phyloP scores from a whole-genome alignment of 2,113 vertebrate species.

The Ciconia boyciana region DNA sequence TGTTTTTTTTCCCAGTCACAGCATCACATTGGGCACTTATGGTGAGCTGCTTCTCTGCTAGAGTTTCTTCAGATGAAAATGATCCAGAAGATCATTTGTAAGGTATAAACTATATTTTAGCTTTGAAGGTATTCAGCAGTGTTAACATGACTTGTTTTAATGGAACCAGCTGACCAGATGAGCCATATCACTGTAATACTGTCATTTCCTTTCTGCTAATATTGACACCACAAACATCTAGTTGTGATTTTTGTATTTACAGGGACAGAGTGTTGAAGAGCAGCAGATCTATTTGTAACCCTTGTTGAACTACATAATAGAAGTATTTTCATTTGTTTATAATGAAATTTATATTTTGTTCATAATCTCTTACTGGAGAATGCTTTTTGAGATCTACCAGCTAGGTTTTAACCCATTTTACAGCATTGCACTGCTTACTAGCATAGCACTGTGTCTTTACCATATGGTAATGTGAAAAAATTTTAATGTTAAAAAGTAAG shows the following conservation, averaged over 20 bases:
- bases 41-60: neutral
- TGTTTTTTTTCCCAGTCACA: neutral
- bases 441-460: neutral
- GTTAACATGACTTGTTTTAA: neutral
- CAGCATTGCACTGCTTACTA: neutral
- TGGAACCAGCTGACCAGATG: neutral
- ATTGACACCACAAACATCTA: neutral
- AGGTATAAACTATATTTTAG: neutral
- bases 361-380: neutral
- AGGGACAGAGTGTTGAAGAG: neutral
- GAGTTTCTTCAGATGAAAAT: neutral
- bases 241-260: neutral
- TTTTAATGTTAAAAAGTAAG: neutral
- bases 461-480: neutral
- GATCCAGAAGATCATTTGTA: neutral
- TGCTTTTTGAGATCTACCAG: neutral
- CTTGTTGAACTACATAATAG: neutral
- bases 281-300: neutral
- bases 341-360: neutral
- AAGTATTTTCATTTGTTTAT: neutral
- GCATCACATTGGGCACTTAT: neutral
- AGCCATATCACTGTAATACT: neutral
- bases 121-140: neutral
- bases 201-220: neutral
- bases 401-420: neutral